Evolutionary conservation across 2,888 invertebrate species (phyloP).

Genomic region (Meteorus cinctellus): DNA sequence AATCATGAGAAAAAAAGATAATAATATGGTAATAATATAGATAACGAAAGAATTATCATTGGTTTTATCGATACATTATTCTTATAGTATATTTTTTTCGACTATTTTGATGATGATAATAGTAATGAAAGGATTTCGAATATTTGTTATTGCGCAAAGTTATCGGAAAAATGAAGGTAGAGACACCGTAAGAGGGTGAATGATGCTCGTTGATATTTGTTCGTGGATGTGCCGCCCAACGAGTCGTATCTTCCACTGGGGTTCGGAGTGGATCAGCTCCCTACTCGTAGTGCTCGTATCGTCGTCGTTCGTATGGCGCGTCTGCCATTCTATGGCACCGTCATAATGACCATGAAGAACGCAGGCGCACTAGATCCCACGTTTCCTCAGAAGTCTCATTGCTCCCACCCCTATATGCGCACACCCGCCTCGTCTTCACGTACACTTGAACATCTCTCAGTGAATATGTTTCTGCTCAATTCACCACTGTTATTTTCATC

Average conservation of each 20-base stretch:
- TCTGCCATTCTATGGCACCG: constrained; percentile 73
- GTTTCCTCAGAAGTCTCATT: neutral
- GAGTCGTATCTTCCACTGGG: constrained; percentile 60
- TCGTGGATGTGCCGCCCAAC: constrained; percentile 54
- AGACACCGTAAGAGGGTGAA: constrained; percentile 50
- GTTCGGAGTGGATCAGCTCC: constrained; percentile 75
- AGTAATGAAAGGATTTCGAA: no score
- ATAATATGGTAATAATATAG: no score
- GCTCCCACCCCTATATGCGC: constrained; percentile 10
- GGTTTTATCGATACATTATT: no score
- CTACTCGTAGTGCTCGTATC: constrained; percentile 77
- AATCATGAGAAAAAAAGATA: no score
- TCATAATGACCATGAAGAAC: constrained; percentile 63
- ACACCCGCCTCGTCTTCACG: constrained; percentile 3
- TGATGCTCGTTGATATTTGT: constrained; percentile 55
- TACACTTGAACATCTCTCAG: constrained; percentile 12
- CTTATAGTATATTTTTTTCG: no score
- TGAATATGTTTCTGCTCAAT: constrained; percentile 1
- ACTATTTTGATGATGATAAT: no score
- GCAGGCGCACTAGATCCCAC: constrained; percentile 66
- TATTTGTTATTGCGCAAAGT: no score
- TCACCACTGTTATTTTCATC: constrained; percentile 40
- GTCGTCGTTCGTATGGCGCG: constrained; percentile 78
- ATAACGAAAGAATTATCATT: no score
- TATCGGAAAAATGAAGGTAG: constrained; percentile 21